Conservation (phyloP, 1,140 invertebrate species). For the Drosophila dunni region DNA sequence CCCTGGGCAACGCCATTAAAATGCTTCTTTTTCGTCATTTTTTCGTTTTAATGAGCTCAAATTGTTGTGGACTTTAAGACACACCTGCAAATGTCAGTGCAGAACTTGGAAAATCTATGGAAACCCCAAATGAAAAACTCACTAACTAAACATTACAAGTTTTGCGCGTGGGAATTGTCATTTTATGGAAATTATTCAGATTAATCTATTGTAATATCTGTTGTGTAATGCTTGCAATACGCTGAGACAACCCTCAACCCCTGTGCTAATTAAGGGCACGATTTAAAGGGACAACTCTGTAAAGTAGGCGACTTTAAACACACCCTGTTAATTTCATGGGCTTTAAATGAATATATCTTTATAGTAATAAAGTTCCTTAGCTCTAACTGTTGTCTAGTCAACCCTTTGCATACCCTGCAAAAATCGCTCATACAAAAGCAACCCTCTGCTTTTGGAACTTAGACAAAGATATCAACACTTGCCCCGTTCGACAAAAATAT, state of each 20-base stretch:
- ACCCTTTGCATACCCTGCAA: constrained; percentile 17
- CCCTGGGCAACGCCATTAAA: constrained; percentile 69
- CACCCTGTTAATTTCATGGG: not conserved
- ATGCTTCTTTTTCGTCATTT: constrained; percentile 59
- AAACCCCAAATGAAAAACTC: constrained; percentile 26
- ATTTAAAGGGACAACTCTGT: not conserved
- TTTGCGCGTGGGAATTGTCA: constrained; percentile 43
- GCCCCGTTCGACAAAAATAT: constrained; percentile 57
- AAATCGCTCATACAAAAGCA: constrained; percentile 35
- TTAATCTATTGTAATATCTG: constrained; percentile 11
- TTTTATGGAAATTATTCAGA: constrained; percentile 28
- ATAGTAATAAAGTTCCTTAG: no score
- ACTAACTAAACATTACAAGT: not conserved
- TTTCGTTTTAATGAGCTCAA: constrained; percentile 77
- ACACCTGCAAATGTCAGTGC: constrained; percentile 46
- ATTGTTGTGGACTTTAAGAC: constrained; percentile 70
- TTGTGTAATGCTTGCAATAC: constrained; percentile 5
- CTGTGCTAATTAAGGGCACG: constrained; percentile 28
- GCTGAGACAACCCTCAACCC: constrained; percentile 45
- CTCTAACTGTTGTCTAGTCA: no score
- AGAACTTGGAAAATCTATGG: constrained; percentile 25
- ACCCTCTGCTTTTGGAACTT: constrained; percentile 41
- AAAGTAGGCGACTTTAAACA: not conserved
- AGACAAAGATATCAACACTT: constrained; percentile 63
- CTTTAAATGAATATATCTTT: not conserved